Evolutionary conservation across 1,140 invertebrate genomes (phyloP), one percentile per base, ranked within the genome.

Genomic region (Melitaea cinxia): DNA sequence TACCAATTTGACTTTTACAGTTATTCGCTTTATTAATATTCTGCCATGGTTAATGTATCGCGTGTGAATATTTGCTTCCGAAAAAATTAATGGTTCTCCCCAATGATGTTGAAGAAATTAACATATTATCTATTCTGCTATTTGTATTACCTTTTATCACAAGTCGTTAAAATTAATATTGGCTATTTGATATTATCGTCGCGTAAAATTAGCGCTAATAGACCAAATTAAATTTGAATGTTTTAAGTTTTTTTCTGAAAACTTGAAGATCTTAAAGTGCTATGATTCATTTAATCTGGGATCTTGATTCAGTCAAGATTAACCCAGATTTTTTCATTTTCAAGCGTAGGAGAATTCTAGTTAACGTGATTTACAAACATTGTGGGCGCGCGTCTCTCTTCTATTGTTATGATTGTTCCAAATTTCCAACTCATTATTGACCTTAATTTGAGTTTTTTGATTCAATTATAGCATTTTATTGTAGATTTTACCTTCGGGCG

Each of bases 391-490:
- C 45, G 53, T 47, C 23, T 65, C 33, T 59, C 21, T 23, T 39
- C 49, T 53, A 65, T 65, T 65, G 58, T 60, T 30, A 52, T 14
- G 30, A 52, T 47, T 49, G 61, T 63, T 49, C 42, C 19, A 59
- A 37, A 53, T 54, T 54, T 42, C 50, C 35, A 15, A 17, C 45
- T 53, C 47, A 42, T 65, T 57, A 78, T 78, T 80, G 74, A 63
- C 77, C 77, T 76, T 81, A 84, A 84, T 84, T 79, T 71, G 52
- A 35, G 47, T 61, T 73, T 69, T 75, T 67, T 76, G 70, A 79
- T 82, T 77, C 74, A 78, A 86, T 78, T 77, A 80, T 60, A 66
- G 52, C 58, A 65, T 72, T 77, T 72, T 70, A 74, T 72, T 76
- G 70, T 74, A 63, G 63, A 68, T 77, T 76, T 60, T 60, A 65